These are phyloP conservation scores for Listronotus bonariensis DNA, from an alignment of 1,140 invertebrate species.

Conservation along the genomic window DNA sequence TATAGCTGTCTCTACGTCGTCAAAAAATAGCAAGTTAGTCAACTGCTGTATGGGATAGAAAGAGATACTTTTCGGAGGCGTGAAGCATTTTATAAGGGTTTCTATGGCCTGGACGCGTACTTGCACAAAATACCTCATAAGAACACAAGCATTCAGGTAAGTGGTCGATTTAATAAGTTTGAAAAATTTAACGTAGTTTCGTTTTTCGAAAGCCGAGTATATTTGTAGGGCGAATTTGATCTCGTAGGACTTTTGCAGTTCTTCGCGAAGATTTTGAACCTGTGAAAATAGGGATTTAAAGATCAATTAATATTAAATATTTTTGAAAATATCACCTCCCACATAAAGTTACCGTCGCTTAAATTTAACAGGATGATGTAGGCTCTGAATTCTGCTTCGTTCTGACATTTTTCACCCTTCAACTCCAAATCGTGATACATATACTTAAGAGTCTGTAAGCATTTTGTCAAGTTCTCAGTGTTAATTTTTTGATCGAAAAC, in stretches of 20 bases:
- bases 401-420: slow-evolving; percentile 69
- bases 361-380: slow-evolving; percentile 94
- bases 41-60: slow-evolving; percentile 67
- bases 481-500: slow-evolving; percentile 96
- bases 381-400: slow-evolving; percentile 89
- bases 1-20: slow-evolving; percentile 63
- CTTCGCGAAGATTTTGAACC: slow-evolving; percentile 73
- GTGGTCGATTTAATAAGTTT: slow-evolving; percentile 78
- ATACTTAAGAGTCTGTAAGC: slow-evolving; percentile 91
- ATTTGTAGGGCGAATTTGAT: slow-evolving; percentile 83
- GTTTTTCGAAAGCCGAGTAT: slow-evolving; percentile 80
- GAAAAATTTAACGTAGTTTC: slow-evolving; percentile 93
- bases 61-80: slow-evolving; percentile 61
- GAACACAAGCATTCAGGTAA: slow-evolving; percentile 88
- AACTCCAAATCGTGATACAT: slow-evolving; percentile 82
- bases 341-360: slow-evolving; percentile 88
- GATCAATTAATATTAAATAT: no score
- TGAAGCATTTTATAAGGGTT: slow-evolving; percentile 73
- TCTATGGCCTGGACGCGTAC: slow-evolving; percentile 76
- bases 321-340: slow-evolving; percentile 63
- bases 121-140: slow-evolving; percentile 89
- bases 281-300: slow-evolving; percentile 54
- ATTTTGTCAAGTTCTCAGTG: slow-evolving; percentile 96
- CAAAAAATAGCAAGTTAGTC: slow-evolving; percentile 68
- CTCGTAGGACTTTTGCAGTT: slow-evolving; percentile 74